Percentiles rank a stretch among this genome's conserved stretches.
phyloP scores from a whole-genome alignment of 2,113 vertebrate species.

The Rhinogobius similis region DNA sequence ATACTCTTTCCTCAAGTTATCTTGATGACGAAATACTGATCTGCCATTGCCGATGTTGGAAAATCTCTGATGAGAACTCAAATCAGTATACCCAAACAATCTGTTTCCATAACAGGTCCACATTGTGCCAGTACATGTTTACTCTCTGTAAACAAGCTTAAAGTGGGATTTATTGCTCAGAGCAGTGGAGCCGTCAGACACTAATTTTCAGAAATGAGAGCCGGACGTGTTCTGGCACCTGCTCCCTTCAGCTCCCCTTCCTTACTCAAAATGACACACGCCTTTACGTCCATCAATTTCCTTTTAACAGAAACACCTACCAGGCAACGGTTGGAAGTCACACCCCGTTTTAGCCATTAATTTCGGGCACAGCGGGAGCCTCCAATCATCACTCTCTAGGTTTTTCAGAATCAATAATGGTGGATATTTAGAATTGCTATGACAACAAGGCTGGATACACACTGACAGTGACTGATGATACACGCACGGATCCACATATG shows the following conservation, averaged over 20 bases:
- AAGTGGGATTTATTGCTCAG: conserved; percentile 32
- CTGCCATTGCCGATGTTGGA: not conserved
- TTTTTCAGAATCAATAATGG: conserved; percentile 21
- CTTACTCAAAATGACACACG: not conserved
- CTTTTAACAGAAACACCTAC: not conserved
- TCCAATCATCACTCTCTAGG: not conserved
- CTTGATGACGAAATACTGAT: not conserved
- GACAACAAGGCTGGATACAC: not conserved
- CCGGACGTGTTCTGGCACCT: not conserved
- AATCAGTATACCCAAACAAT: not conserved
- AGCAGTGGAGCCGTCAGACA: conserved; percentile 10
- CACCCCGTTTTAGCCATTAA: not conserved
- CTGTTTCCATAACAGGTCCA: not conserved
- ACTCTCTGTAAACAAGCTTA: not conserved
- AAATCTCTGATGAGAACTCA: not conserved
- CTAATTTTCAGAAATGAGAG: conserved; percentile 30
- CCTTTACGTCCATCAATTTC: not conserved
- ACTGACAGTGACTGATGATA: conserved; percentile 20
- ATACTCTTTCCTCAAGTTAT: too few relatives aligned
- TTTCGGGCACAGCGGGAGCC: not conserved
- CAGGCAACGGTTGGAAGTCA: not conserved
- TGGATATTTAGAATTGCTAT: conserved; percentile 23
- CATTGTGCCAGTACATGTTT: not conserved
- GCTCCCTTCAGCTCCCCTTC: conserved; percentile 19
- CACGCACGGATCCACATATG: conserved; percentile 41